Evolutionary conservation across 2,888 invertebrate species (phyloP).

Genomic region (Subacronicta megacephala): DNA sequence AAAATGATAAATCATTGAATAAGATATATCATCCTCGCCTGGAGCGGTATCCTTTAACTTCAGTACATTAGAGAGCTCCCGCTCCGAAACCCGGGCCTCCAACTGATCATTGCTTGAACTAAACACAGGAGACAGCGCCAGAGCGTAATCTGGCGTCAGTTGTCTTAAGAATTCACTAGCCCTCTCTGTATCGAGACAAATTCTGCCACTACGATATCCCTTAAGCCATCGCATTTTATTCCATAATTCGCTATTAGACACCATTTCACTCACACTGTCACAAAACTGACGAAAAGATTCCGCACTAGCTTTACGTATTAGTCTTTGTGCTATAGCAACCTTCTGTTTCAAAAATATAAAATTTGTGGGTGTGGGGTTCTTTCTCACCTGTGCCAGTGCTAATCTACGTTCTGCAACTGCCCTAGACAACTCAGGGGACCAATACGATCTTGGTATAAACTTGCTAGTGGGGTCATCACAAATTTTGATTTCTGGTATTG

Average conservation of each 20-base stretch:
- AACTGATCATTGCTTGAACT: not conserved
- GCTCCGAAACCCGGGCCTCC: not conserved
- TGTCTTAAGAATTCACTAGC: too few species aligned
- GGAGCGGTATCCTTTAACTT: not conserved
- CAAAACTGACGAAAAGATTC: too few species aligned
- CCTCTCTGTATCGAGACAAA: too few species aligned
- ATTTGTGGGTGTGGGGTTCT: conserved; percentile 3
- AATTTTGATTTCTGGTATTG: conserved; percentile 1
- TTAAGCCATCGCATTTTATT: too few species aligned
- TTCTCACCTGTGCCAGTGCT: not conserved
- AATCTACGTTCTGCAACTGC: conserved; percentile 5
- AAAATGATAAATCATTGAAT: not conserved
- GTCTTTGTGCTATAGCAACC: too few species aligned
- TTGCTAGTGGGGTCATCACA: not conserved
- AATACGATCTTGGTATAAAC: conserved; percentile 1
- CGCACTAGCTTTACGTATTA: too few species aligned
- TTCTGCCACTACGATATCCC: too few species aligned
- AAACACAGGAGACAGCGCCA: not conserved
- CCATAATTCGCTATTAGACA: too few species aligned
- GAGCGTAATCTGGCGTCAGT: conserved; percentile 5
- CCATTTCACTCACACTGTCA: too few species aligned
- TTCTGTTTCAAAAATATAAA: too few species aligned
- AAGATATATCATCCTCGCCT: not conserved
- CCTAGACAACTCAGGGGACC: not conserved
- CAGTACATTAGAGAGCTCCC: not conserved